Conservation (phyloP, 1,140 invertebrate species). For the Phymorhynchus buccinoides region DNA sequence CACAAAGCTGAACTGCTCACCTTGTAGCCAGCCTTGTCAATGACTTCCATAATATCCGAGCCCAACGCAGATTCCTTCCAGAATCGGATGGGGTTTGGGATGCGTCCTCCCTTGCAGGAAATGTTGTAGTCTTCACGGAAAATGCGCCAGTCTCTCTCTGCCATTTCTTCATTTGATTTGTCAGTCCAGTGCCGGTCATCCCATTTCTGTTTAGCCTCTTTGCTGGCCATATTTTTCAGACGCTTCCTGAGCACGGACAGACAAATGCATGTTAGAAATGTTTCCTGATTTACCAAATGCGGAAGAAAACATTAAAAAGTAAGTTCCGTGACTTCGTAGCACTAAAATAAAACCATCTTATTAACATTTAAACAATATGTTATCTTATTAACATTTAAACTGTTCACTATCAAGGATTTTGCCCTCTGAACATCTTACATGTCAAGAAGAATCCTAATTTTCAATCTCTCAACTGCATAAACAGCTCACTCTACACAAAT, state of each 20-base stretch:
- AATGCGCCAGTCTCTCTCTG: slow-evolving; percentile 99
- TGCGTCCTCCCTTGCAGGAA: slow-evolving; percentile 96
- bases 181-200: slow-evolving; percentile 99
- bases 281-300: no score
- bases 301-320: background rate
- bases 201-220: slow-evolving; percentile 98
- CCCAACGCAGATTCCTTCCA: slow-evolving; percentile 97
- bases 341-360: background rate
- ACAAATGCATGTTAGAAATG: no score
- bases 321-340: no score
- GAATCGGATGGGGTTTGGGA: slow-evolving; percentile 94
- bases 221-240: slow-evolving; percentile 93
- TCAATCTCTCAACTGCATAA: no score
- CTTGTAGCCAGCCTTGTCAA: slow-evolving; percentile 95
- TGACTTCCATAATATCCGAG: slow-evolving; percentile 93
- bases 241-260: slow-evolving; percentile 80
- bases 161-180: slow-evolving; percentile 95
- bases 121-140: slow-evolving; percentile 99
- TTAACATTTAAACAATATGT: no score
- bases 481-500: no score
- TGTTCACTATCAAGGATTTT: no score
- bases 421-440: no score
- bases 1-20: no score
- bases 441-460: no score
- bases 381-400: no score